Percentiles rank a stretch among this genome's conserved stretches.
Evolutionary conservation across 2,113 vertebrate species (phyloP).

Genomic region (Oriolus oriolus): DNA sequence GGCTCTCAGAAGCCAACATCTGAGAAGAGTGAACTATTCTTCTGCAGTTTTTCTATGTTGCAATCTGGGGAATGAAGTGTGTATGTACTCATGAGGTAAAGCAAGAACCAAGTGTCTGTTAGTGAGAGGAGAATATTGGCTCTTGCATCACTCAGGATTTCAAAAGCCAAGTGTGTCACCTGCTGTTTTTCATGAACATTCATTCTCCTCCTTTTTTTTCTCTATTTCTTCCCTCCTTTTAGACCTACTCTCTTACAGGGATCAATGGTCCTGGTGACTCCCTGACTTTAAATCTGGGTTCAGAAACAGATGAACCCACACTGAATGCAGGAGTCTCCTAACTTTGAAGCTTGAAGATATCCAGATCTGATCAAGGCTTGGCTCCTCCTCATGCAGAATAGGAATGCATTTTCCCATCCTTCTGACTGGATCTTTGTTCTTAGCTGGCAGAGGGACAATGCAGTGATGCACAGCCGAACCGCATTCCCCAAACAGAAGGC

Average conservation of each 20-base stretch:
- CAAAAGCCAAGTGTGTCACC: background rate
- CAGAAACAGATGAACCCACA: background rate
- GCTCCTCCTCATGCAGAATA: background rate
- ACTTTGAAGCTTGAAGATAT: background rate
- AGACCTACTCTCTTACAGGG: background rate
- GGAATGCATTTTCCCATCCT: slow-evolving; percentile 32
- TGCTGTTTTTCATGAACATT: background rate
- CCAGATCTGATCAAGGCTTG: background rate
- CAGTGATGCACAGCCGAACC: slow-evolving; percentile 2
- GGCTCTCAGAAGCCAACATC: background rate
- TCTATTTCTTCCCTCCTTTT: background rate
- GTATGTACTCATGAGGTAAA: background rate
- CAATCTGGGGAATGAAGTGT: background rate
- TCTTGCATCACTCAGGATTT: background rate
- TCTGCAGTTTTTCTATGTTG: background rate
- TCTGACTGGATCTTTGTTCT: slow-evolving; percentile 44
- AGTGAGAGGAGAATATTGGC: background rate
- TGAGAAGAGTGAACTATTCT: background rate
- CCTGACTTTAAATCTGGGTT: background rate
- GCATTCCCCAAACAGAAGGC: background rate
- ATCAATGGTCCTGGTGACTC: background rate
- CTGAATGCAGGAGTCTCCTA: background rate
- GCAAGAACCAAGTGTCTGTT: background rate
- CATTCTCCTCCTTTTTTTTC: background rate
- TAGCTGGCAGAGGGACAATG: background rate